phyloP scores from a whole-genome alignment of 2,113 vertebrate genomes.

The Cyphomyrus discorhynchus region DNA sequence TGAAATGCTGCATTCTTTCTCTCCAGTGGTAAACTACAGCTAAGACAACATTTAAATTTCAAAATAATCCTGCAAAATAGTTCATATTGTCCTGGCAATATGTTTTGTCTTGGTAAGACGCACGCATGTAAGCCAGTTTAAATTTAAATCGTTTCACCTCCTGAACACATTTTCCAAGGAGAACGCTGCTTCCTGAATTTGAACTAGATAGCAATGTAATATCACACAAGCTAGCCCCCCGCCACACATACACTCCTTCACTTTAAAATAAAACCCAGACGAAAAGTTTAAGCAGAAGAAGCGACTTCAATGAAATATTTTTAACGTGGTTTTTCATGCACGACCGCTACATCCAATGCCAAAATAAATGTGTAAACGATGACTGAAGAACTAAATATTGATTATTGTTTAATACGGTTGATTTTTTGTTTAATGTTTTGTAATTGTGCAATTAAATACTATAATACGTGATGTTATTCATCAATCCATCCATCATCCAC shows the following conservation, averaged over 20 bases:
- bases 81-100: background rate
- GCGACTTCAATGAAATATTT: background rate
- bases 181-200: background rate
- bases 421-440: background rate
- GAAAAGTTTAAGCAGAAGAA: background rate
- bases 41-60: background rate
- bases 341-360: background rate
- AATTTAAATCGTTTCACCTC: background rate
- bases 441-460: background rate
- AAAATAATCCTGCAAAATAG: background rate
- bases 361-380: background rate
- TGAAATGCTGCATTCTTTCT: background rate
- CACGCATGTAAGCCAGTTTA: background rate
- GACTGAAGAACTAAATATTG: background rate
- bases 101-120: background rate
- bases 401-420: background rate
- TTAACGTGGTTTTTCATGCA: background rate
- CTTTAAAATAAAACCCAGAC: background rate
- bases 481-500: background rate
- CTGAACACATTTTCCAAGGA: background rate
- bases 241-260: background rate
- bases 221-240: background rate
- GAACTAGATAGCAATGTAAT: background rate
- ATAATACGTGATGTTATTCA: background rate
- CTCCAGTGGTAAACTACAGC: background rate